Evolutionary conservation across 2,888 invertebrate species (phyloP).

Genomic region (Corythucha ciliata): DNA sequence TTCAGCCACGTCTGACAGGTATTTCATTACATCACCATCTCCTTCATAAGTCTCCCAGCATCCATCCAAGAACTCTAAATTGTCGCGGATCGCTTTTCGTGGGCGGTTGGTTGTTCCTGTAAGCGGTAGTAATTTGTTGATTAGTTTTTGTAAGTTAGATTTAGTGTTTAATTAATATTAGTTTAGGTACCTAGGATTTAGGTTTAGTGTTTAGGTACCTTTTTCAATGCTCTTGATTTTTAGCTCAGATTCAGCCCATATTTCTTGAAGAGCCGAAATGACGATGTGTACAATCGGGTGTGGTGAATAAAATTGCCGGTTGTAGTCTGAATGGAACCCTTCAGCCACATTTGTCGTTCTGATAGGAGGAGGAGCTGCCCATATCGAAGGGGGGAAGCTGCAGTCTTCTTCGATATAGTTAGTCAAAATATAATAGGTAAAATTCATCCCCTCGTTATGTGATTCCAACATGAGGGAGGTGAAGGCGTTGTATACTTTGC

Average conservation of each 20-base stretch:
- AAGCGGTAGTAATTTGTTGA: too few species aligned
- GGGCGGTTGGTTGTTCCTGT: too few species aligned
- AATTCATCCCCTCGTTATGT: not conserved
- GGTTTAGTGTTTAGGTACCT: too few species aligned
- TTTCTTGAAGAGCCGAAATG: not conserved
- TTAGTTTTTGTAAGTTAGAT: too few species aligned
- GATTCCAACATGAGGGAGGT: slow-evolving; percentile 9
- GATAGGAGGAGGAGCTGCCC: slow-evolving; percentile 6
- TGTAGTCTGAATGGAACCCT: slow-evolving; percentile 3
- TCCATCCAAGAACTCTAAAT: too few species aligned
- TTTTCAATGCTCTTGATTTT: slow-evolving; percentile 7
- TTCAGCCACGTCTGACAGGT: too few species aligned
- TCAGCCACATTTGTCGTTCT: slow-evolving; percentile 3
- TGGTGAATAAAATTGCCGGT: not conserved
- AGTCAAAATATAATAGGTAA: slow-evolving; percentile 2
- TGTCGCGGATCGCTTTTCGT: too few species aligned
- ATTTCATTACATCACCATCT: too few species aligned
- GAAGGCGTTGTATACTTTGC: not conserved
- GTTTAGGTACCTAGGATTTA: too few species aligned
- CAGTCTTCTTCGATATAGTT: slow-evolving; percentile 5
- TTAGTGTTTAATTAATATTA: too few species aligned
- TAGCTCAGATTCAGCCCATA: not conserved
- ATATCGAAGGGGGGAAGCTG: not conserved
- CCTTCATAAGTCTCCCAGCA: too few species aligned
- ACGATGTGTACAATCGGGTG: not conserved